Evolutionary conservation across 2,888 invertebrate species (phyloP), one percentile per base, ranked within the genome.

Genomic region (Alloplasta piceator): DNA sequence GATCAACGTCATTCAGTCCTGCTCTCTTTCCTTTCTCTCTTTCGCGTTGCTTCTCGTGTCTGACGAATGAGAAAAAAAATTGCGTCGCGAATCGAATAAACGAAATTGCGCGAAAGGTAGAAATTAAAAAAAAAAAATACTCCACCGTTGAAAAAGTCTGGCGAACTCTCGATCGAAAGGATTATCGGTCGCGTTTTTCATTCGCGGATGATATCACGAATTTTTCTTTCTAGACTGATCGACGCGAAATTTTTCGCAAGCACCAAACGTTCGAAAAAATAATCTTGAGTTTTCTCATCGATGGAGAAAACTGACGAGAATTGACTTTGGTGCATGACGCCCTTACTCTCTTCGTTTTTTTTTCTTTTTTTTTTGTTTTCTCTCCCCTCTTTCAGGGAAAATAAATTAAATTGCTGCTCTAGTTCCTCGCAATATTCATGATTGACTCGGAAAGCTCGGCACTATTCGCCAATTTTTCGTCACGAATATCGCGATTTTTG

Each of bases 321-420:
- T 85, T 71, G 83, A 88, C 89, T 89, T 90, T 90, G 89, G 89
- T 87, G 88, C 86, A 84, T 80, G 74, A 83, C 79, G 70, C 5
- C 26, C 14, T 6, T 36, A 16, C 9, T 52, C 14, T 7, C 36
- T 10, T 58, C 50, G 36, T 36, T 7, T n/a, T 14, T 46, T 58
- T 38, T 12, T 10, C 63, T 61, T 41, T 39, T 46, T 43, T 16
- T 36, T 39, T 60, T 26, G 6, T 41, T 56, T 39, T 70, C 60
- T 14, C 10, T 63, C 16, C 41, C 67, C 46, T 9, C 16, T 58
- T 9, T 46, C 39, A 67, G 52, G 71, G 52, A 58, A 52, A 79
- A 82, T 83, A 83, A 82, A 84, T 84, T 60, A 71, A 76, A 55
- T 64, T 76, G 63, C 68, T 75, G 73, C 76, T 72, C 58, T 46